phyloP scores from a whole-genome alignment of 2,888 invertebrate genomes.

The Lamellibrachia columna region DNA sequence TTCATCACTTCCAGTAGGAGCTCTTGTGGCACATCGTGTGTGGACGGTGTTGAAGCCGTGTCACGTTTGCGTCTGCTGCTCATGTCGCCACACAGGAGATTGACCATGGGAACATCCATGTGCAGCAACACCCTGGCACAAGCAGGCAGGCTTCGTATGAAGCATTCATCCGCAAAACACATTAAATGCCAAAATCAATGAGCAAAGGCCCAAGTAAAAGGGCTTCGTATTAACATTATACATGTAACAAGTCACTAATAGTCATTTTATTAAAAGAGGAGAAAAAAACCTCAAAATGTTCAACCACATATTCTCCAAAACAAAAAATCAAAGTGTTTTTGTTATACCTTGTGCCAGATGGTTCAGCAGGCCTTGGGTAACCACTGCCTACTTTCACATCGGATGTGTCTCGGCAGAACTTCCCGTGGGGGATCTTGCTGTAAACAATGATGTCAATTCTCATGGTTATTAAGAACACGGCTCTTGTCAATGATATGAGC shows the following conservation, averaged over 20 bases:
- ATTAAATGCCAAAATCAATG: too few species aligned
- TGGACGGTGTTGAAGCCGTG: neutral
- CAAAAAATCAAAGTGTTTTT: neutral
- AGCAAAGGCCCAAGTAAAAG: too few species aligned
- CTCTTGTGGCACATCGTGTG: neutral
- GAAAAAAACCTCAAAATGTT: too few species aligned
- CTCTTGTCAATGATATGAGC: too few species aligned
- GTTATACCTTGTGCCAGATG: neutral
- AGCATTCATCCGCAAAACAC: too few species aligned
- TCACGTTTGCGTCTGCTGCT: neutral
- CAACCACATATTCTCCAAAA: neutral
- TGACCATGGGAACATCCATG: neutral
- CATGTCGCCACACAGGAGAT: neutral
- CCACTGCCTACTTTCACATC: neutral
- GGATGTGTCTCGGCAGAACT: neutral
- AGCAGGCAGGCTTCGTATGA: neutral
- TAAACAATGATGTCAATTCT: neutral
- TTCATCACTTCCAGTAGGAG: slow-evolving; percentile 9
- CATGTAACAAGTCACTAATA: too few species aligned
- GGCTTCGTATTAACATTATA: too few species aligned
- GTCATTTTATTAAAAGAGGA: too few species aligned
- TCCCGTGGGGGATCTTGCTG: neutral
- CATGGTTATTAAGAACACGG: too few species aligned
- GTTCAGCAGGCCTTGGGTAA: neutral
- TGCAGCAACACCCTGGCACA: neutral